Base-by-base conservation (phyloP, 2,888 invertebrate species). In the Brenthis hecate region DNA sequence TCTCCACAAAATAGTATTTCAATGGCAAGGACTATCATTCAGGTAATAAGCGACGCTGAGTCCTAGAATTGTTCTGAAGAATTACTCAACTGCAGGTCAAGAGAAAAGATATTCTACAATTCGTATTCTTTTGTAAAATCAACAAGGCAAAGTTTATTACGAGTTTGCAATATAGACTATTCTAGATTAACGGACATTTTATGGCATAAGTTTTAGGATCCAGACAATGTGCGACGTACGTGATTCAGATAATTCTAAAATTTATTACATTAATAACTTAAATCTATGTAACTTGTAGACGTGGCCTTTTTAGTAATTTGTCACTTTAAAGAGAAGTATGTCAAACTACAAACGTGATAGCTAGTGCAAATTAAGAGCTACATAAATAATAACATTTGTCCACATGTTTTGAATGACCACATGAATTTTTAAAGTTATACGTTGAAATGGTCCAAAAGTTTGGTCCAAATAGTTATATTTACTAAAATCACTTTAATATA, bases 1-100 rank as follows among this genome's bases (percentile, higher is more conserved):
- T 19, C 66, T 66, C 54, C 62, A 57, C 50, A 55, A 66, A 66
- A 63, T 66, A 47, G 56, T 70, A 70, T 70, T 58, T 66, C 51
- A 28, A 66, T 51, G 61, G 50, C n/a, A 56, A 55, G 57, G 62
- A 47, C 50, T 62, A 61, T 61, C 43, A 65, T 69, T 69, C 43
- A 57, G 32, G 51, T 58, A 65, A 69, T 65, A 28, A 61, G 61
- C 47, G 54, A 57, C 48, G 54, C 36, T 48, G 62, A 66, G 50
- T 23, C 57, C 58, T 48, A 54, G 58, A 50, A 66, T 66, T 66
- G 62, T 58, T 63, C 57, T 54, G 23, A 57, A 36, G 57, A 63
- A 66, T 69, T 66, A 58, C 36, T 53, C 36, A 28, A 61, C 50
- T 14, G 16, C 51, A 61, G 28, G 53, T 53, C 61, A 11, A 43